These are phyloP conservation scores for Tetrao urogallus DNA, from an alignment of 2,113 vertebrate species.

Conservation along the genomic window DNA sequence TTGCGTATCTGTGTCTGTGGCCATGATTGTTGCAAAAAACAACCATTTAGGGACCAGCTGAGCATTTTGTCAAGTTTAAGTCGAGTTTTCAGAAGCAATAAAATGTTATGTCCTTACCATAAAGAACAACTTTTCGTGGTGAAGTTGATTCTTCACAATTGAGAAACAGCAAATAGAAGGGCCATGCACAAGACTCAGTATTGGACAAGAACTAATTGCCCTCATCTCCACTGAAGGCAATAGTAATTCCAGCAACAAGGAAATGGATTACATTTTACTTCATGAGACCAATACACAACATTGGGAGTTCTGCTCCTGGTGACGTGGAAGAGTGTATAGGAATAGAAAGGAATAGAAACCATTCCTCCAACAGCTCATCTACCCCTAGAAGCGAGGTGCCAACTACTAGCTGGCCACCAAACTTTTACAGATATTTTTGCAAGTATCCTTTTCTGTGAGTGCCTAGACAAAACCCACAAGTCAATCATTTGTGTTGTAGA, in stretches of 20 bases:
- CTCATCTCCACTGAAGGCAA: not conserved
- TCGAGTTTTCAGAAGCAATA: slow-evolving; percentile 7
- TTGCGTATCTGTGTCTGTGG: not conserved
- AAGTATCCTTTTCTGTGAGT: not conserved
- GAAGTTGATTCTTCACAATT: not conserved
- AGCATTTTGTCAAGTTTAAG: not conserved
- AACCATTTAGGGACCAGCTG: not conserved
- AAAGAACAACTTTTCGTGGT: not conserved
- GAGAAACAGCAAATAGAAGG: not conserved
- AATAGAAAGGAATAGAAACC: not conserved
- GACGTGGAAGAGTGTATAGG: not conserved
- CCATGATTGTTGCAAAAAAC: not conserved
- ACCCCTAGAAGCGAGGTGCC: not conserved
- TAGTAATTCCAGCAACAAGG: not conserved
- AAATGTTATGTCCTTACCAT: not conserved
- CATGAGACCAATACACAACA: not conserved
- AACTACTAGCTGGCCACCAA: not conserved
- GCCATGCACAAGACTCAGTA: not conserved
- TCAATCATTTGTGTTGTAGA: not conserved
- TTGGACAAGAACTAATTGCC: not conserved
- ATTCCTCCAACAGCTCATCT: not conserved
- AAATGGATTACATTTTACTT: not conserved
- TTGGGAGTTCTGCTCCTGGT: not conserved
- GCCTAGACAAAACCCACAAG: not conserved
- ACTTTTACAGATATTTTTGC: not conserved